A percentile compares a stretch with the other conserved stretches of the same genome.
phyloP scores from a whole-genome alignment of 2,113 vertebrate species.

The Vulpes vulpes region DNA sequence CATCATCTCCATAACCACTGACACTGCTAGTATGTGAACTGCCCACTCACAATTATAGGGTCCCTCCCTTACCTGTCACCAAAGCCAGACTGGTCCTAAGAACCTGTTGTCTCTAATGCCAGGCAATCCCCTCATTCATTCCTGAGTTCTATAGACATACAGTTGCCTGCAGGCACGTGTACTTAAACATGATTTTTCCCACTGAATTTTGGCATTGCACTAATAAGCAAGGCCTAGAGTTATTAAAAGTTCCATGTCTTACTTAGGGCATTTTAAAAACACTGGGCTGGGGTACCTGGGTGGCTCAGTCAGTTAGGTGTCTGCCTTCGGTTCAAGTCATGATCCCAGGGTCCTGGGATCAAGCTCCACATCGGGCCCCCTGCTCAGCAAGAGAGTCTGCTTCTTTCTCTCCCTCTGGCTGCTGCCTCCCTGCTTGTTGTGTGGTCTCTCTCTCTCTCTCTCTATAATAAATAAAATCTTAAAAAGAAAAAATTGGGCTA shows the following conservation, averaged over 20 bases:
- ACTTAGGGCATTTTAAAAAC: constrained; percentile 14
- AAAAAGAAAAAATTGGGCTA: neutral
- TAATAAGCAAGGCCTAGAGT: neutral
- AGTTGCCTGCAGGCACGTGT: neutral
- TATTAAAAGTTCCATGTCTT: neutral
- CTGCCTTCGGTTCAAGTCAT: no score
- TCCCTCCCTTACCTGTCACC: neutral
- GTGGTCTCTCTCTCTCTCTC: no score
- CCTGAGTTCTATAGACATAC: neutral
- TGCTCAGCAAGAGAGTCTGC: no score
- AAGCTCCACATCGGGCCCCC: no score
- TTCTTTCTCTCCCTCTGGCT: no score
- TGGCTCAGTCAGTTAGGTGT: no score
- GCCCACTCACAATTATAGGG: neutral
- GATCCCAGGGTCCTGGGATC: no score
- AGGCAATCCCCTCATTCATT: neutral
- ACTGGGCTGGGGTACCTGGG: neutral
- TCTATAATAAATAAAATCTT: no score
- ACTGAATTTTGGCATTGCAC: neutral
- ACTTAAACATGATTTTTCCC: neutral
- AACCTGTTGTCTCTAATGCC: neutral
- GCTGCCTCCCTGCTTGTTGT: no score
- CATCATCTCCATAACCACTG: neutral
- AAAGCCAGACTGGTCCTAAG: neutral
- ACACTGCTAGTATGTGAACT: neutral